Evolutionary conservation across 1,140 invertebrate species (phyloP), one percentile per base, ranked within the genome.

Genomic region (Drosophila serrata): DNA sequence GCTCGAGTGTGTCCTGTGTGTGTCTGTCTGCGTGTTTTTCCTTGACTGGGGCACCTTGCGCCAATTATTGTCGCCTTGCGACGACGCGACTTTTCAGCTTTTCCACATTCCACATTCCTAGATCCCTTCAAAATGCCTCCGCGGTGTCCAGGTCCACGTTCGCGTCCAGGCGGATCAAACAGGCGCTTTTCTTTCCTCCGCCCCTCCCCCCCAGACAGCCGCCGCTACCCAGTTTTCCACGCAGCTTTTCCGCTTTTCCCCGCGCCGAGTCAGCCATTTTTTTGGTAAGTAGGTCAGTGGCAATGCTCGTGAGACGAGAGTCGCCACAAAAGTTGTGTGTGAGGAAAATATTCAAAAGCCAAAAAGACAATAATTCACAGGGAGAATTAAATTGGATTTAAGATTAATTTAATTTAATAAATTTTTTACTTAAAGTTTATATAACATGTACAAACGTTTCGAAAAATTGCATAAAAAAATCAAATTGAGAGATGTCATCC

Each of bases 201-300:
- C n/a, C n/a, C n/a, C n/a, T n/a, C n/a, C n/a, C 59, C 61, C 39
- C 8, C 61, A 63, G 56, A 63, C 61, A 75, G 63, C 42, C 46
- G 12, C 39, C 27, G n/a, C 27, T 33, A 7, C 11, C 8, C 48
- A 15, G 48, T 51, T 51, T 53, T 53, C 13, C 51, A 53, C 51
- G 51, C 51, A 53, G 35, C 40, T 19, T 57, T 57, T 46, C 29
- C 27, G 8, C 33, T 15, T 35, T 35, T 49, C 13, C 33, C 58
- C 49, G 51, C 74, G 55, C 42, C 72, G 60, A 69, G 61, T 78
- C 62, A 64, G 65, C 56, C 55, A 48, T 82, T 65, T 76, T 76
- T 79, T 82, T 45, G 58, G 60, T 80, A 82, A 88, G 63, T 87
- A 88, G 82, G 82, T 87, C 82, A 88, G 55, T 88, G 45, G 75